phyloP scores from a whole-genome alignment of 2,113 vertebrate genomes.

The Coreoperca whiteheadi region DNA sequence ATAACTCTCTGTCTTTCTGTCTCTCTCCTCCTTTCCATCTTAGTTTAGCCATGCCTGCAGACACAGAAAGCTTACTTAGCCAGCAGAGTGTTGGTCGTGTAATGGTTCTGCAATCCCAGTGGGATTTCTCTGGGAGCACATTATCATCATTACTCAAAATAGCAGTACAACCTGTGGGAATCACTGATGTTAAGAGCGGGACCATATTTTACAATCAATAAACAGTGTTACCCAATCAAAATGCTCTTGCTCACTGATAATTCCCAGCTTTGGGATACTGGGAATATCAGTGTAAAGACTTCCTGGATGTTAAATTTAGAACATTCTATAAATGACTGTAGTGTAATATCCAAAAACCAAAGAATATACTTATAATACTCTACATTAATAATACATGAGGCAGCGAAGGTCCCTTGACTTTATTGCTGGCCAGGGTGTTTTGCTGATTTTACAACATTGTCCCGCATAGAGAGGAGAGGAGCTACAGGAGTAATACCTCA shows the following conservation, averaged over 20 bases:
- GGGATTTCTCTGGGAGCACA: constrained; percentile 37
- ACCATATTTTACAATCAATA: constrained; percentile 42
- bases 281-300: constrained; percentile 6
- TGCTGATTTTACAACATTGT: neutral
- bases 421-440: neutral
- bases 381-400: constrained; percentile 22
- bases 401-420: neutral
- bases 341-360: neutral
- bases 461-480: neutral
- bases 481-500: neutral
- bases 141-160: constrained; percentile 48
- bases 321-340: neutral
- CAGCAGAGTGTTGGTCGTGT: neutral
- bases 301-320: constrained; percentile 17
- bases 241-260: constrained; percentile 3
- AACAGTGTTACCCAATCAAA: constrained; percentile 30
- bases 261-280: constrained; percentile 4
- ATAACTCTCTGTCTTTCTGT: neutral
- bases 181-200: constrained; percentile 23
- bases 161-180: constrained; percentile 10
- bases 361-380: neutral
- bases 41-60: constrained; percentile 23
- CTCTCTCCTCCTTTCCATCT: constrained; percentile 5
- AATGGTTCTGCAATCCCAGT: constrained; percentile 30
- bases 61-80: constrained; percentile 39